These are phyloP conservation scores for Eptesicus fuscus DNA, from an alignment of 2,113 vertebrate species.

Conservation along the genomic window DNA sequence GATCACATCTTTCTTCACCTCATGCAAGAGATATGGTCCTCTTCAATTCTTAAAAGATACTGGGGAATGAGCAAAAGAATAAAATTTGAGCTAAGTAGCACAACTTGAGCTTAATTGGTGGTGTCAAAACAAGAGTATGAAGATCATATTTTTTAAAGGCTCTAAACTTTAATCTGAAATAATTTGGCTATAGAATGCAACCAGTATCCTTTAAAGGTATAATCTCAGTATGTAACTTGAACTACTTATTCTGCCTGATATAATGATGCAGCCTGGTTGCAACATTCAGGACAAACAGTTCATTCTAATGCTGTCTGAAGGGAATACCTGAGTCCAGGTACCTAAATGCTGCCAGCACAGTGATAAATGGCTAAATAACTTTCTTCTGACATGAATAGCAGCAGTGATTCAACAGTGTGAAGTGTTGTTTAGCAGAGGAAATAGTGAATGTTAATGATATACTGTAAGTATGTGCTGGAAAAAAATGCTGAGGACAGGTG, in stretches of 20 bases:
- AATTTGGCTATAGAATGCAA: not conserved
- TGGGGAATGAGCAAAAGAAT: not conserved
- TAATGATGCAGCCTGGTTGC: not conserved
- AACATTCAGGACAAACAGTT: not conserved
- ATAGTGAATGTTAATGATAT: constrained; percentile 65
- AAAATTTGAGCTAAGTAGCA: constrained; percentile 8
- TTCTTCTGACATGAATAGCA: constrained; percentile 56
- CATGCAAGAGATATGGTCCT: not conserved
- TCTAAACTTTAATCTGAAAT: constrained; percentile 24
- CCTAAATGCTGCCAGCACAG: not conserved
- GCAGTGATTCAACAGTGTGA: constrained; percentile 16
- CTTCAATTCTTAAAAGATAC: constrained; percentile 24
- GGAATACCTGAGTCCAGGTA: not conserved
- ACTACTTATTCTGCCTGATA: not conserved
- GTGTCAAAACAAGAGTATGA: not conserved
- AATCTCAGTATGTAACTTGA: not conserved
- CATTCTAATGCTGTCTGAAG: not conserved
- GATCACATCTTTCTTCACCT: not conserved
- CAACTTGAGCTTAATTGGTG: not conserved
- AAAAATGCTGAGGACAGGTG: constrained; percentile 59
- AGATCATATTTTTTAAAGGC: constrained; percentile 25
- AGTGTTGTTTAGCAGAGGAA: constrained; percentile 65
- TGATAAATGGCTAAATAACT: not conserved
- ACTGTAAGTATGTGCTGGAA: constrained; percentile 60
- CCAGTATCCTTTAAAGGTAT: not conserved